These are phyloP conservation scores for Manis crassicaudata DNA, from an alignment of 2,797 vertebrate species.

Conservation along the genomic window DNA sequence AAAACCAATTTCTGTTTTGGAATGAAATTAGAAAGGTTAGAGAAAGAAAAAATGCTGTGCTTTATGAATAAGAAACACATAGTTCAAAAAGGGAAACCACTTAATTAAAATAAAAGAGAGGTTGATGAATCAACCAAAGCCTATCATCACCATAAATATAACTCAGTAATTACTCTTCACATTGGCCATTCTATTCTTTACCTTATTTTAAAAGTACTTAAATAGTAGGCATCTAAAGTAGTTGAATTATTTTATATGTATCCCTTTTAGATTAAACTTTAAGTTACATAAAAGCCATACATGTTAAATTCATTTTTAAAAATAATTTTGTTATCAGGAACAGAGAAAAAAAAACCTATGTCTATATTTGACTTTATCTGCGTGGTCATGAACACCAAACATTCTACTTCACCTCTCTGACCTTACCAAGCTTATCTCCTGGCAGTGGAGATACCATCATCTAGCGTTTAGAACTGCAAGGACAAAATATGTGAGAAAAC, in stretches of 20 bases:
- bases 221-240: not conserved
- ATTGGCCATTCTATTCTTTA: not conserved
- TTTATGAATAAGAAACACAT: not conserved
- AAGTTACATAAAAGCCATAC: not conserved
- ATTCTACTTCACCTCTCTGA: not conserved
- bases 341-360: not conserved
- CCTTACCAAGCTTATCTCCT: not conserved
- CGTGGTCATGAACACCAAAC: not conserved
- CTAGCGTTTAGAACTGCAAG: not conserved
- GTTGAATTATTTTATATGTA: not conserved
- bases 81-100: not conserved
- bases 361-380: not conserved
- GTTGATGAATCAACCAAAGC: not conserved
- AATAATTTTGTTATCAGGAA: not conserved
- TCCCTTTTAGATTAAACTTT: not conserved
- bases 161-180: not conserved
- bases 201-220: not conserved
- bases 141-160: not conserved
- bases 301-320: not conserved
- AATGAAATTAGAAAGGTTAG: not conserved
- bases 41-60: not conserved
- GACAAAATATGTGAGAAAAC: not conserved
- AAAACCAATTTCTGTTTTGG: not conserved
- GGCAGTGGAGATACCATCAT: not conserved
- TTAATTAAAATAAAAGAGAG: not conserved